phyloP scores from a whole-genome alignment of 2,888 invertebrate species.

The Lepidochitona cinerea region DNA sequence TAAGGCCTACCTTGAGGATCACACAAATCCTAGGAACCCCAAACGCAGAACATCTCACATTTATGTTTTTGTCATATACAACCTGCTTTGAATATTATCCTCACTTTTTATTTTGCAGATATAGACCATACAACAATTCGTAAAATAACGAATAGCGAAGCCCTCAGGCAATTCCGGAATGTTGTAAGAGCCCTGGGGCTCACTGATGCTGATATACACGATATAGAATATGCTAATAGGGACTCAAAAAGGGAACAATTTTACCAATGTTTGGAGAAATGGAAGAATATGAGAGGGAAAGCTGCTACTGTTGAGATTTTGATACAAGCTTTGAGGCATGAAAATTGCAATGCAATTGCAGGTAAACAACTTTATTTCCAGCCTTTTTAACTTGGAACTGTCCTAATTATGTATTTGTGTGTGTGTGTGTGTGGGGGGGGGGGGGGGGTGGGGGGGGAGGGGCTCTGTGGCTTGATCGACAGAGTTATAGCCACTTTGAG shows the following conservation, averaged over 20 bases:
- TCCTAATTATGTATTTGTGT: too few species aligned
- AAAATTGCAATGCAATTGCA: conserved; percentile 9
- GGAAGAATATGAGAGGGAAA: conserved; percentile 11
- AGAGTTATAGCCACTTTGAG: too few species aligned
- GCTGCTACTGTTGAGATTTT: conserved; percentile 1
- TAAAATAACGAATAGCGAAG: not conserved
- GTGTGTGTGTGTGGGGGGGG: too few species aligned
- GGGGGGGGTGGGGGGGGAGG: too few species aligned
- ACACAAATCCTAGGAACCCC: too few species aligned
- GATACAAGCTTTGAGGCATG: not conserved
- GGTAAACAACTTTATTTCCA: not conserved
- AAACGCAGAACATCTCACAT: not conserved
- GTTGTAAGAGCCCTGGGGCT: conserved; percentile 11
- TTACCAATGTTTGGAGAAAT: conserved; percentile 14
- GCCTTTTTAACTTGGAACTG: not conserved
- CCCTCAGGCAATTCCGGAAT: conserved; percentile 3
- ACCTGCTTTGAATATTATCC: not conserved
- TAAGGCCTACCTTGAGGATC: too few species aligned
- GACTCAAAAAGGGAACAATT: not conserved
- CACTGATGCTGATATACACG: conserved; percentile 9
- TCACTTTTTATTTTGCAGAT: not conserved
- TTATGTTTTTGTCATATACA: not conserved
- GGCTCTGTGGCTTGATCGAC: too few species aligned
- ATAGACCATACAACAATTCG: not conserved
- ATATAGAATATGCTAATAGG: conserved; percentile 5